Conservation (phyloP, 2,797 vertebrate species). For the Spatula clypeata region DNA sequence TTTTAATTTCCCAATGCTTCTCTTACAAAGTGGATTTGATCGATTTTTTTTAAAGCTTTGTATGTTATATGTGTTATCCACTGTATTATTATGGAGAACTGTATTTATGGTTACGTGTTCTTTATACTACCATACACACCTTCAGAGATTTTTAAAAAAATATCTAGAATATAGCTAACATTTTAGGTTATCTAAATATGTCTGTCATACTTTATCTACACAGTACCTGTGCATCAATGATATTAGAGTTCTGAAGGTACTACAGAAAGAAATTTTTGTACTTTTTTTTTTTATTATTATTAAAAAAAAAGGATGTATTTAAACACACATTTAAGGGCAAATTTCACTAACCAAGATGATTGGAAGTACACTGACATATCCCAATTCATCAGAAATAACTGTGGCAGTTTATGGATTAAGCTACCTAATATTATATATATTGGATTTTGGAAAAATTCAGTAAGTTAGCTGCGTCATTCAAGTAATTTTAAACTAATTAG, state of each 20-base stretch:
- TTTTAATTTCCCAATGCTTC: background rate
- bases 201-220: background rate
- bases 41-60: background rate
- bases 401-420: background rate
- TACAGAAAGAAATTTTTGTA: background rate
- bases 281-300: background rate
- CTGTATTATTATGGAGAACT: background rate
- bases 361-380: background rate
- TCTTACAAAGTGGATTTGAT: background rate
- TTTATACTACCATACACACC: background rate
- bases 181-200: background rate
- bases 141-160: background rate
- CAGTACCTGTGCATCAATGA: background rate
- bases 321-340: background rate
- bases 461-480: background rate
- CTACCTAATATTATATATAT: no score
- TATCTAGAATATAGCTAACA: background rate
- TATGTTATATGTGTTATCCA: background rate
- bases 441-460: background rate
- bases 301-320: background rate
- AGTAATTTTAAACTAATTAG: background rate
- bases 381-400: background rate
- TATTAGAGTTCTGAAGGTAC: background rate
- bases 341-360: background rate
- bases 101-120: background rate